A percentile compares a stretch with the other conserved stretches of the same genome.
phyloP scores from a whole-genome alignment of 2,113 vertebrate genomes.

The Eonycteris spelaea region DNA sequence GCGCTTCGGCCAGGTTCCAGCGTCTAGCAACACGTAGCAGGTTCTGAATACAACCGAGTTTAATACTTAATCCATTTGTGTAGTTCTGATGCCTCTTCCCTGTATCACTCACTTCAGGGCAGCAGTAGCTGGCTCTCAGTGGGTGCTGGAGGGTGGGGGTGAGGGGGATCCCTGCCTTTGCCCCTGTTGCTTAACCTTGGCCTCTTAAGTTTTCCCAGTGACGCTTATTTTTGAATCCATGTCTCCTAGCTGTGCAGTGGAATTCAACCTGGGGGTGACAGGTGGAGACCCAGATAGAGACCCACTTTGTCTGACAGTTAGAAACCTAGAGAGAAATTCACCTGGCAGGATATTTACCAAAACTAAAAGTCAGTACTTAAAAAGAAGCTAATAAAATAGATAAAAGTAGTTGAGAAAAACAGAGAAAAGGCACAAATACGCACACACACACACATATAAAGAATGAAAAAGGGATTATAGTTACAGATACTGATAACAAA shows the following conservation, averaged over 20 bases:
- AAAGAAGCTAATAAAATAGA: not conserved
- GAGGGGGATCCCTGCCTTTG: not conserved
- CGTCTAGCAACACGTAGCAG: too few relatives aligned
- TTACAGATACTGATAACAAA: not conserved
- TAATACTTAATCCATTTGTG: too few relatives aligned
- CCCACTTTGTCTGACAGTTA: not conserved
- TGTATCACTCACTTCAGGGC: not conserved
- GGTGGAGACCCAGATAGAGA: not conserved
- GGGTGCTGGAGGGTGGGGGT: not conserved
- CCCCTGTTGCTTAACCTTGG: not conserved
- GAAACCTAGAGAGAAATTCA: not conserved
- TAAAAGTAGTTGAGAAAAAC: not conserved
- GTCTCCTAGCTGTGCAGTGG: not conserved
- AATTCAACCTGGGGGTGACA: not conserved
- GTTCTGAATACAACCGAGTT: too few relatives aligned
- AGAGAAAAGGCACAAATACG: not conserved
- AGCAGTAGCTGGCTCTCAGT: not conserved
- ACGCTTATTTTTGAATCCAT: not conserved
- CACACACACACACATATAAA: too few relatives aligned
- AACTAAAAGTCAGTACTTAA: not conserved
- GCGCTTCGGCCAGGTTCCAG: too few relatives aligned
- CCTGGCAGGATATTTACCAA: not conserved
- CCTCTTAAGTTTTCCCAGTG: not conserved
- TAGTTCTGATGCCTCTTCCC: too few relatives aligned
- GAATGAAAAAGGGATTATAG: not conserved